Evolutionary conservation across 2,113 vertebrate species (phyloP).

Genomic region (Gasterosteus nipponicus): DNA sequence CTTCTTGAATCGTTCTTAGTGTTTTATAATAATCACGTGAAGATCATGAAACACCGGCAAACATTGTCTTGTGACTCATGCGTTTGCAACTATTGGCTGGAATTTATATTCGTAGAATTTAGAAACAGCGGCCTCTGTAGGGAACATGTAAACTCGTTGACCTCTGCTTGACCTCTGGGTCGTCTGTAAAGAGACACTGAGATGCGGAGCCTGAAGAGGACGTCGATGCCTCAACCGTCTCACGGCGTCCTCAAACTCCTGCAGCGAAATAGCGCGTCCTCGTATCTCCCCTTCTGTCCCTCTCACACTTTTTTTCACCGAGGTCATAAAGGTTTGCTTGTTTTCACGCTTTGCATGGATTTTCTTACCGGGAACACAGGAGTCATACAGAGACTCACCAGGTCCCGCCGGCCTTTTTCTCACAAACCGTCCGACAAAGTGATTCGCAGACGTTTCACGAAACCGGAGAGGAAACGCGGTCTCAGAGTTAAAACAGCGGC

Average conservation of each 20-base stretch:
- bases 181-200: constrained; percentile 10
- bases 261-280: constrained; percentile 56
- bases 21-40: no score
- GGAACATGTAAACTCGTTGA: background rate
- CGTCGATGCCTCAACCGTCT: no score
- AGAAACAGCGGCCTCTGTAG: background rate
- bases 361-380: background rate
- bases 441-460: background rate
- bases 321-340: background rate
- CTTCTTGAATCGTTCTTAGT: no score
- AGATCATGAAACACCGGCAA: no score
- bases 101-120: no score
- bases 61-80: no score
- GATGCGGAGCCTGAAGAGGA: no score
- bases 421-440: background rate
- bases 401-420: background rate
- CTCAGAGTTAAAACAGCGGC: background rate
- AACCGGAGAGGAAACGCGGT: background rate
- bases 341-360: background rate
- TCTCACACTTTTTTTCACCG: background rate
- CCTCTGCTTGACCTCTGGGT: constrained; percentile 4
- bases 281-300: constrained; percentile 12
- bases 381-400: background rate
- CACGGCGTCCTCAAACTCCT: no score
- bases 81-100: no score